A percentile compares a stretch with the other conserved stretches of the same genome.
phyloP scores from a whole-genome alignment of 2,797 vertebrate species.

The Merluccius polli region DNA sequence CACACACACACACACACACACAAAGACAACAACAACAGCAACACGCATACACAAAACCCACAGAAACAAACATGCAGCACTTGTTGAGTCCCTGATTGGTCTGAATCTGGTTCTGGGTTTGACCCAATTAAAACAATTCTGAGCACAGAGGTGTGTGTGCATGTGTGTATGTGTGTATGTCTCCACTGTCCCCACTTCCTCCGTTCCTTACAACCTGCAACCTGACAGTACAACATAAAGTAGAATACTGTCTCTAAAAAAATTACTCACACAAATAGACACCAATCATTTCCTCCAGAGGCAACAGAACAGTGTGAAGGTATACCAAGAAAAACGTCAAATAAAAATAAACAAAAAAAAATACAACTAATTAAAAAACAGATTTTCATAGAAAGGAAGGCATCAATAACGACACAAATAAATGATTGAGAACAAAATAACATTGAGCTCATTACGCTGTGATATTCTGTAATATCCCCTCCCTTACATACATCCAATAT shows the following conservation, averaged over 20 bases:
- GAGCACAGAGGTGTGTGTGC: slow-evolving; percentile 29
- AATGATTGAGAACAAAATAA: background rate
- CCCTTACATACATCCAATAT: slow-evolving; percentile 11
- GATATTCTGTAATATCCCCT: background rate
- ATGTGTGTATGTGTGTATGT: background rate
- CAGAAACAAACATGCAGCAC: background rate
- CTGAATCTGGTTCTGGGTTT: slow-evolving; percentile 40
- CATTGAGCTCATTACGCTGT: background rate
- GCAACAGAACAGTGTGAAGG: slow-evolving; percentile 33
- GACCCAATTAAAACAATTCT: slow-evolving; percentile 54
- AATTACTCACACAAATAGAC: slow-evolving; percentile 27
- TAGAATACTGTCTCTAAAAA: background rate
- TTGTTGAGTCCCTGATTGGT: slow-evolving; percentile 31
- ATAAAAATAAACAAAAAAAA: slow-evolving; percentile 32
- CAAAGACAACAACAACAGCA: slow-evolving; percentile 26
- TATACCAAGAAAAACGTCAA: slow-evolving; percentile 33
- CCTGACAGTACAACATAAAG: background rate
- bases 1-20: background rate
- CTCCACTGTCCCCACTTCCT: background rate
- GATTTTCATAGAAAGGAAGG: slow-evolving; percentile 33
- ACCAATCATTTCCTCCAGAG: slow-evolving; percentile 20
- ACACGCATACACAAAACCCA: slow-evolving; percentile 27
- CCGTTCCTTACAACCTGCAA: slow-evolving; percentile 25
- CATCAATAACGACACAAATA: slow-evolving; percentile 19
- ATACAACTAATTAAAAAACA: background rate